Evolutionary conservation across 1,140 invertebrate species (phyloP).

Genomic region (Orius insidiosus): DNA sequence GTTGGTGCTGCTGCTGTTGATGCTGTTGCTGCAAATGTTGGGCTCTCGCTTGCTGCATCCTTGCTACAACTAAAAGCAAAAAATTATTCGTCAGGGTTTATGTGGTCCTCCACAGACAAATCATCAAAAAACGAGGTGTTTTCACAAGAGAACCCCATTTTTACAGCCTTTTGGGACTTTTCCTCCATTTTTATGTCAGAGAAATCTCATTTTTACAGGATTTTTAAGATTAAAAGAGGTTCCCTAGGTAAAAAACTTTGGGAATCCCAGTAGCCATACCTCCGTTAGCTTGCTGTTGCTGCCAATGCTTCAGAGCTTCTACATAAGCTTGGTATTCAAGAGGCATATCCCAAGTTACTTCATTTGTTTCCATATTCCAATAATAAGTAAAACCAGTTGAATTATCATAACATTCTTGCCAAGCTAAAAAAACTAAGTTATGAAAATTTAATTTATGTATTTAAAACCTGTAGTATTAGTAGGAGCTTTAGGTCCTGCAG

Average conservation of each 20-base stretch:
- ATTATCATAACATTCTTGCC: constrained; percentile 54
- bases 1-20: constrained; percentile 12
- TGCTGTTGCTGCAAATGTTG: constrained; percentile 12
- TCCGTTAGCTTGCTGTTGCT: constrained; percentile 20
- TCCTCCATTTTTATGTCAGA: too few species aligned
- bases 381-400: constrained; percentile 50
- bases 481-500: not conserved
- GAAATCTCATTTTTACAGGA: too few species aligned
- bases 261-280: constrained; percentile 8
- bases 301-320: constrained; percentile 19
- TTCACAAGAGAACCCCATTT: too few species aligned
- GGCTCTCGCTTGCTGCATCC: constrained; percentile 4
- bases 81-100: not conserved
- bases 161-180: too few species aligned
- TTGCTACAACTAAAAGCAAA: constrained; percentile 6
- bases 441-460: too few species aligned
- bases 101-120: too few species aligned
- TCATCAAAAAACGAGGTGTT: too few species aligned
- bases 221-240: too few species aligned
- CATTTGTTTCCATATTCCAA: constrained; percentile 52
- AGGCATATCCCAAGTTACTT: constrained; percentile 56
- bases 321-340: constrained; percentile 29
- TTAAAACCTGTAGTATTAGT: not conserved
- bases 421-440: constrained; percentile 29
- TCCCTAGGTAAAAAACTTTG: too few species aligned